Evolutionary conservation across 2,797 vertebrate genomes (phyloP).

Genomic region (Percopsis omiscomaycus): DNA sequence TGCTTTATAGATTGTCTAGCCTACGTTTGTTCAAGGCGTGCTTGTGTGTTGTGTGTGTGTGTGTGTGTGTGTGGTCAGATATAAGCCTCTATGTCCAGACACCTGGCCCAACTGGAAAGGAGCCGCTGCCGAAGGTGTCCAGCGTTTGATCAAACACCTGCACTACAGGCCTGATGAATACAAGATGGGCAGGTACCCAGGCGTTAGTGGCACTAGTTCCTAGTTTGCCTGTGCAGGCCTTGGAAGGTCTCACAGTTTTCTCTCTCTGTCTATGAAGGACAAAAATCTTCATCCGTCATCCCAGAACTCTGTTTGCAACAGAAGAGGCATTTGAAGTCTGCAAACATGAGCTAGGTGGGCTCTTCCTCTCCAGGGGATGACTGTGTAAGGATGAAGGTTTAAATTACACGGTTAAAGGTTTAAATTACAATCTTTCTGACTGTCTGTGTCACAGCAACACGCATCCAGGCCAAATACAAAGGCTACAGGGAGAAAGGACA

Average conservation of each 20-base stretch:
- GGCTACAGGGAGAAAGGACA: slow-evolving; percentile 82
- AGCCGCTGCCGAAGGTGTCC: slow-evolving; percentile 85
- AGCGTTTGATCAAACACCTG: slow-evolving; percentile 84
- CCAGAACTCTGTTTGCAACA: slow-evolving; percentile 91
- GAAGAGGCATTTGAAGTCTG: slow-evolving; percentile 93
- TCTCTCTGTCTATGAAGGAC: slow-evolving; percentile 76
- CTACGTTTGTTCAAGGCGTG: neutral
- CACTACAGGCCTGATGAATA: slow-evolving; percentile 91
- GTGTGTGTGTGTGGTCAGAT: slow-evolving; percentile 70
- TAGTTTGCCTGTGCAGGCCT: neutral
- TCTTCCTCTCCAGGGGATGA: neutral
- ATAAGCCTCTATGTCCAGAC: slow-evolving; percentile 91
- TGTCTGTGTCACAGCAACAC: slow-evolving; percentile 78
- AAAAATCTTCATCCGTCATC: slow-evolving; percentile 96
- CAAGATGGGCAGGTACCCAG: slow-evolving; percentile 88
- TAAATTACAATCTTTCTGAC: neutral
- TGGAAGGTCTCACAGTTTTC: neutral
- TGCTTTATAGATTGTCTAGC: no score
- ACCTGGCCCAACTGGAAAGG: slow-evolving; percentile 96
- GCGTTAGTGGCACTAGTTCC: neutral
- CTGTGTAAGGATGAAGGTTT: neutral
- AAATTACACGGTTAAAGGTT: neutral
- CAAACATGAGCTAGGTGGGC: slow-evolving; percentile 88
- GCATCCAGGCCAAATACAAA: slow-evolving; percentile 93
- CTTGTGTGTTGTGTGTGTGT: neutral